Percentiles rank a stretch among this genome's conserved stretches.
phyloP scores from a whole-genome alignment of 2,113 vertebrate species.

The Oreotrochilus melanogaster region DNA sequence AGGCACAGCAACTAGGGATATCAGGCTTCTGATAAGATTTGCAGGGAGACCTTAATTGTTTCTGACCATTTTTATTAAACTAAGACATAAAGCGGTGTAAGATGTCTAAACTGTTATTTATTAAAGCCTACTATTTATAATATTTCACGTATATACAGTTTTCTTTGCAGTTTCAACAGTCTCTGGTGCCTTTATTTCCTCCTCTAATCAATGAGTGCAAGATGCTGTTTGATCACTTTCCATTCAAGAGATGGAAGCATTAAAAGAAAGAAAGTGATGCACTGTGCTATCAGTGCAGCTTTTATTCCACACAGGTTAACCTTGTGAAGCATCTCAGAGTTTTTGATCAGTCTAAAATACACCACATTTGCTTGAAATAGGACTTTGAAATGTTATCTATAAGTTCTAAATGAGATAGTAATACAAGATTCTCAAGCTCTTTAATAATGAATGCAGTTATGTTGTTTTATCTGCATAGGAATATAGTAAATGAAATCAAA shows the following conservation, averaged over 20 bases:
- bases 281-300: neutral
- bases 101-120: neutral
- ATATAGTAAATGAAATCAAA: slow-evolving; percentile 45
- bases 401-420: slow-evolving; percentile 46
- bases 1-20: neutral
- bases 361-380: slow-evolving; percentile 42
- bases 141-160: neutral
- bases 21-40: neutral
- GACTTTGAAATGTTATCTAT: slow-evolving; percentile 57
- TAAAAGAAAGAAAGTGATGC: neutral
- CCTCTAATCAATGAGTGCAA: neutral
- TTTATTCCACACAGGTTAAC: slow-evolving; percentile 24
- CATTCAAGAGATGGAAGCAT: neutral
- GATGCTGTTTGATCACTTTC: neutral
- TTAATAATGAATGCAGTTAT: slow-evolving; percentile 57
- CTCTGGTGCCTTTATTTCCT: neutral
- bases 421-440: slow-evolving; percentile 37
- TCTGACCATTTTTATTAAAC: neutral
- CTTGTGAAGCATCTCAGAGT: neutral
- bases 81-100: neutral
- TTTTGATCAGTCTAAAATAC: slow-evolving; percentile 61
- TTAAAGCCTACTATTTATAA: neutral
- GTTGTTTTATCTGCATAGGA: slow-evolving; percentile 37
- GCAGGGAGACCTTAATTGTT: neutral
- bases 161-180: neutral